Percentiles rank a stretch among this genome's conserved stretches.
Conservation (phyloP, 1,140 invertebrate genomes). For the Drosophila nigrodunni region DNA sequence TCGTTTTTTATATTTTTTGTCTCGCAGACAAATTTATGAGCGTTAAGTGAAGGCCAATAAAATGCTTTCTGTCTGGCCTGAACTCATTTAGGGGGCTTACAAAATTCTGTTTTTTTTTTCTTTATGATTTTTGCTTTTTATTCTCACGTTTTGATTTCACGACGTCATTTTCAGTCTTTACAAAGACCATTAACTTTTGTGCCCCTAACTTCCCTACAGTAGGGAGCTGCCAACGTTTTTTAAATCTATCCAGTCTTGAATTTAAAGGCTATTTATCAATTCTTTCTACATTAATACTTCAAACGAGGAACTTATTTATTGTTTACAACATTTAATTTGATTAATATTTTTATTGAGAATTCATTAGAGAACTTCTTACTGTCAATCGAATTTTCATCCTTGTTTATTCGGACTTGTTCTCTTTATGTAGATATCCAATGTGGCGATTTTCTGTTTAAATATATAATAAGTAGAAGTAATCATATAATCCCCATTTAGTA, state of each 20-base stretch:
- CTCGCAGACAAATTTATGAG: constrained; percentile 80
- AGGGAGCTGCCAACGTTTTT: neutral
- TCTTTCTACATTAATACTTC: neutral
- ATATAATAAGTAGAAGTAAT: constrained; percentile 9
- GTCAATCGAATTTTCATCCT: no score
- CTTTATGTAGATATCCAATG: no score
- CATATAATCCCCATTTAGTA: constrained; percentile 45
- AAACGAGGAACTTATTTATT: no score
- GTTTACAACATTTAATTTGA: no score
- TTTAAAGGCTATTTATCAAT: neutral
- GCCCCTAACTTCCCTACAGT: neutral
- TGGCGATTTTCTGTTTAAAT: no score
- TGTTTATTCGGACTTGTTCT: no score
- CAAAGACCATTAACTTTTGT: constrained; percentile 55
- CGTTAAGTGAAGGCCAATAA: constrained; percentile 81
- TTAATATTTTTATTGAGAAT: no score
- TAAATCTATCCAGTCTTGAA: neutral
- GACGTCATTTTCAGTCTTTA: constrained; percentile 37
- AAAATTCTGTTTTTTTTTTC: neutral
- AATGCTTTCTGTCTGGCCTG: constrained; percentile 71
- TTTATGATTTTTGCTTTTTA: neutral
- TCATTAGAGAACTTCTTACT: no score
- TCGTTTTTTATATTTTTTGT: constrained; percentile 34
- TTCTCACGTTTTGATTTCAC: constrained; percentile 35
- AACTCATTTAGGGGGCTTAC: constrained; percentile 47